Evolutionary conservation across 53 echinoderm and acorn worm species (phyloP).

Genomic region (Luidia sarsii): DNA sequence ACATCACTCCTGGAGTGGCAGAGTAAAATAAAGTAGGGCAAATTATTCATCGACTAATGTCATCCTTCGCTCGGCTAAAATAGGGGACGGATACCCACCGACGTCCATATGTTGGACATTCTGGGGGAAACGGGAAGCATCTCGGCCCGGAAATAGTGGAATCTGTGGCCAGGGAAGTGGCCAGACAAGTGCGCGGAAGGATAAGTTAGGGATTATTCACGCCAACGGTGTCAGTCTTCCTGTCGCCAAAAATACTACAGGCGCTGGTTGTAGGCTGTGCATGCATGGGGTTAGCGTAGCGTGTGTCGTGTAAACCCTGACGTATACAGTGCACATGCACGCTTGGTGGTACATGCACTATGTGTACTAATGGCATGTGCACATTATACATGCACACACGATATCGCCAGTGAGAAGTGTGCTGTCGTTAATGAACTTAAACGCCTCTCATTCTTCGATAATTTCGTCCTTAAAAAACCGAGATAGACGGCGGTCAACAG

Average conservation of each 20-base stretch:
- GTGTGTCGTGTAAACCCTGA: not conserved
- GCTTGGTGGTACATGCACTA: no score
- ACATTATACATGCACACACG: not conserved
- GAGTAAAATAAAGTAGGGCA: slow-evolving; percentile 47
- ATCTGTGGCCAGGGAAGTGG: not conserved
- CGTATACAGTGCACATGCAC: not conserved
- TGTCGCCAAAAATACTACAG: slow-evolving; percentile 57
- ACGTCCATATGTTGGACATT: not conserved
- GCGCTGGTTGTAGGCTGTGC: not conserved
- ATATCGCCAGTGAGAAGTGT: no score
- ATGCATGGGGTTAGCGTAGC: not conserved
- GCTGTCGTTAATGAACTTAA: no score
- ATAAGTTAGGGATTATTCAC: slow-evolving; percentile 46
- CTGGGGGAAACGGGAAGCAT: not conserved
- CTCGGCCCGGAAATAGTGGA: not conserved
- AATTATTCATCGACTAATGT: not conserved
- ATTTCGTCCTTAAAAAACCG: no score
- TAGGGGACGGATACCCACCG: not conserved
- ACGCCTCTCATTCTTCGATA: no score
- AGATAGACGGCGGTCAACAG: no score
- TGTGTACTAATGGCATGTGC: not conserved
- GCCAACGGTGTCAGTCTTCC: slow-evolving; percentile 50
- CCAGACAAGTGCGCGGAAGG: slow-evolving; percentile 29
- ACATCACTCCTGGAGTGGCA: slow-evolving; percentile 24
- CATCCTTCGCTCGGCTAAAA: not conserved